Conservation (phyloP, 2,888 invertebrate genomes). For the Hoplodrina ambigua region DNA sequence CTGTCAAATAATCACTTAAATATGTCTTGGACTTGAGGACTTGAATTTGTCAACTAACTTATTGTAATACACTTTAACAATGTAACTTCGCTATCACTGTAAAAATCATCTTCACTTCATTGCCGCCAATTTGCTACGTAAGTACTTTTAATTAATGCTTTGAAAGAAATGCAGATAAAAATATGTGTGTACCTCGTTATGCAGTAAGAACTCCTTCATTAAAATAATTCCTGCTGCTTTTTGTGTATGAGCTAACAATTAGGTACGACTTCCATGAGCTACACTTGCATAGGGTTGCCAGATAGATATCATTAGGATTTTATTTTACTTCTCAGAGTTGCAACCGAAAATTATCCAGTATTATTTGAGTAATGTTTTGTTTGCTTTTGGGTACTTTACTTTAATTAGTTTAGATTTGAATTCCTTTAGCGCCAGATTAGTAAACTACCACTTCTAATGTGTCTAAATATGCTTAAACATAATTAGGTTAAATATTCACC, state of each 20-base stretch:
- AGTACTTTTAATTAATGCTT: constrained; percentile 1
- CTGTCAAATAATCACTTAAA: constrained; percentile 25
- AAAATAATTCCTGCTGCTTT: constrained; percentile 2
- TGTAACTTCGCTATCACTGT: not conserved
- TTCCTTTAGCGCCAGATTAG: not conserved
- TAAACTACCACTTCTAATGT: not conserved
- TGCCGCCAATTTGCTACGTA: constrained; percentile 13
- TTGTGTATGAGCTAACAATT: constrained; percentile 20
- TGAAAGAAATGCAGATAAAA: not conserved
- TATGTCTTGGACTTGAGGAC: too few relatives aligned
- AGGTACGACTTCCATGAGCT: constrained; percentile 18
- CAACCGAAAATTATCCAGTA: not conserved
- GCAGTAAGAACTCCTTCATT: constrained; percentile 13
- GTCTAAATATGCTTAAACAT: not conserved
- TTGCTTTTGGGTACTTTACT: not conserved
- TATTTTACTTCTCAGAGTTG: not conserved
- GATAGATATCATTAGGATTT: not conserved
- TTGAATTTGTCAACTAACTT: not conserved
- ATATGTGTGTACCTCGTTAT: not conserved
- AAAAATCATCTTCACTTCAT: constrained; percentile 11
- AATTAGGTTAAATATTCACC: not conserved
- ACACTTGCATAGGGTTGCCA: constrained; percentile 19
- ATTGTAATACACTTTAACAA: not conserved
- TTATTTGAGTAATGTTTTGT: not conserved
- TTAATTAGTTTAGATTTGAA: not conserved